These are phyloP conservation scores for Chondrilla cf. caribensis DNA, from an alignment of 37 sponge, comb jelly and placozoan species.

Conservation along the genomic window DNA sequence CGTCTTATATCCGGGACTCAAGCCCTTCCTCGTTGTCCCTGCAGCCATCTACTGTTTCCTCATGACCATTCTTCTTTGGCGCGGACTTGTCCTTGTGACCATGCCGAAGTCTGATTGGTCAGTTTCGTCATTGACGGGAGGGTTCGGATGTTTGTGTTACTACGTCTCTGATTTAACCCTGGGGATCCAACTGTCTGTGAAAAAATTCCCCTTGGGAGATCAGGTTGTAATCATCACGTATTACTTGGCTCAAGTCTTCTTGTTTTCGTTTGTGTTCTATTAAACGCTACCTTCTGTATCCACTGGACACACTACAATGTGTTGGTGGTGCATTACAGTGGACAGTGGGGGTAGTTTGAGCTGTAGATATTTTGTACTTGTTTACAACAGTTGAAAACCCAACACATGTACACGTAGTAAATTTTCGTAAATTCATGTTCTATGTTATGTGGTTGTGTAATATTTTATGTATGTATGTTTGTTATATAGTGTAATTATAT, in stretches of 20 bases:
- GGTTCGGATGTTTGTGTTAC: background rate
- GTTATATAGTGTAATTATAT: too few species aligned
- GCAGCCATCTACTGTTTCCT: background rate
- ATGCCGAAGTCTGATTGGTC: background rate
- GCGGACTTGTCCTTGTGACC: background rate
- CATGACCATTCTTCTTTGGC: conserved; percentile 3
- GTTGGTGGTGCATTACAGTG: too few species aligned
- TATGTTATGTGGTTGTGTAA: too few species aligned
- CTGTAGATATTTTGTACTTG: too few species aligned
- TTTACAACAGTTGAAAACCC: too few species aligned
- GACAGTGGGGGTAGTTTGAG: too few species aligned
- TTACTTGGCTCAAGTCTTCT: background rate
- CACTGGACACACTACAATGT: too few species aligned
- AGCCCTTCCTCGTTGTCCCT: background rate
- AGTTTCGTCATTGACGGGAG: background rate
- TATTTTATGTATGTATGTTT: too few species aligned
- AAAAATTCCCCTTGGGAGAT: background rate
- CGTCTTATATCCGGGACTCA: background rate
- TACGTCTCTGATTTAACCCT: conserved; percentile 20
- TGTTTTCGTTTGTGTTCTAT: background rate
- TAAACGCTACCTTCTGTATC: background rate
- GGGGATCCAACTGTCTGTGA: background rate
- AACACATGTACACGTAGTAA: too few species aligned
- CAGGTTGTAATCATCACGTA: background rate
- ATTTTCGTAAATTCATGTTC: too few species aligned